phyloP scores from a whole-genome alignment of 2,797 vertebrate genomes.

The Chaetophractus vellerosus region DNA sequence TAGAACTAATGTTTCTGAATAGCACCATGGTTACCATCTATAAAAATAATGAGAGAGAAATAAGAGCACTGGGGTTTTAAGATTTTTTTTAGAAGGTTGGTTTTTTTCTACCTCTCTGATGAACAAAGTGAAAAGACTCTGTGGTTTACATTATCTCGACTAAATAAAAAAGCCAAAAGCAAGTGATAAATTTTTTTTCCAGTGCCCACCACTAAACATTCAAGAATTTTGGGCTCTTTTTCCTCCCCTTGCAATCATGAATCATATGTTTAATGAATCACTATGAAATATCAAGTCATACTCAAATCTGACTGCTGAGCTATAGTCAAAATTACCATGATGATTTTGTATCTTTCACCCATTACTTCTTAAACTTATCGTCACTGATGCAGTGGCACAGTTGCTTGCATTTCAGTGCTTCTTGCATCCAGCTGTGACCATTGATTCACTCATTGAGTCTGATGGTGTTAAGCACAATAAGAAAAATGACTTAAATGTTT shows the following conservation, averaged over 20 bases:
- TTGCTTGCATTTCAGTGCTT: slow-evolving; percentile 73
- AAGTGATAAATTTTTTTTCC: slow-evolving; percentile 50
- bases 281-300: slow-evolving; percentile 10
- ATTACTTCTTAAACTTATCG: background rate
- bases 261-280: slow-evolving; percentile 21
- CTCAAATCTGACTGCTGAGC: slow-evolving; percentile 50
- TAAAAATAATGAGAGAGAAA: slow-evolving; percentile 79
- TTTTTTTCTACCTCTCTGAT: slow-evolving; percentile 64
- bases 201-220: background rate
- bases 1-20: slow-evolving; percentile 45
- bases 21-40: slow-evolving; percentile 82
- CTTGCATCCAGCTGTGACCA: slow-evolving; percentile 78
- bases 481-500: slow-evolving; percentile 86
- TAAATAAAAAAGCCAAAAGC: slow-evolving; percentile 50
- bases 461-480: slow-evolving; percentile 80
- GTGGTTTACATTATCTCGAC: slow-evolving; percentile 36
- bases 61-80: slow-evolving; percentile 61
- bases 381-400: background rate
- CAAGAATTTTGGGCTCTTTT: background rate
- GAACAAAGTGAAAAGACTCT: slow-evolving; percentile 53
- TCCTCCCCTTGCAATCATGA: background rate
- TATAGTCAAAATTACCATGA: slow-evolving; percentile 49
- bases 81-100: background rate
- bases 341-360: slow-evolving; percentile 45
- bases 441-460: slow-evolving; percentile 74